Evolutionary conservation across 2,888 invertebrate species (phyloP), one percentile per base, ranked within the genome.

Genomic region (Sphaerophoria rueppellii): DNA sequence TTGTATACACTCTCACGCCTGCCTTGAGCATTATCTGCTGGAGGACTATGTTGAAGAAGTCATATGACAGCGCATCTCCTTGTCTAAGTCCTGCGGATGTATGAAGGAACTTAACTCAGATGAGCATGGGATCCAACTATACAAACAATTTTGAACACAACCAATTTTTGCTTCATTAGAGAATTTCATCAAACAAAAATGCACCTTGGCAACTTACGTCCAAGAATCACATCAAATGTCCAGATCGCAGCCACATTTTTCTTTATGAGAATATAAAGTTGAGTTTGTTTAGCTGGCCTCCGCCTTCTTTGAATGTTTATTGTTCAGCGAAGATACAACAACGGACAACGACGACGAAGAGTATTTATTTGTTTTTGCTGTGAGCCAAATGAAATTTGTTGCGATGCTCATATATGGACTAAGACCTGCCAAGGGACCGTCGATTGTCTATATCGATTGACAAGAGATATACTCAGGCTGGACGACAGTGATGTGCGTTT

Each of bases 331-430:
- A 81, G 72, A 85, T 81, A 67, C 85, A 75, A 60, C 1, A 9
- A 16, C 16, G 50, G 4, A 67, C 85, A 76, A 60, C 1, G 16
- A 16, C 16, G 50, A n/a, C n/a, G 48, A 50, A 61, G 61, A 52
- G 75, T 85, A 85, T 85, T 85, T 85, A 81, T 85, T 85, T 85
- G 76, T 81, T 81, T 71, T 85, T 81, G 58, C 58, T 76, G 57
- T 57, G 46, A 76, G 71, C 71, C 76, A 81, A 85, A 85, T 77
- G 63, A 85, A 85, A 85, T 85, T 81, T 85, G 85, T 85, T 83
- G 83, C 61, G 75, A 85, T 85, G 85, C 81, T 81, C 81, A 81
- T 85, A 85, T 81, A 85, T 81, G 85, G 85, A 81, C 85, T 85
- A 85, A 81, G 80, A 81, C 81, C 85, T 81, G 85, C 85, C 85